Conservation (phyloP, 2,888 invertebrate species). For the Plagiodera versicolora region DNA sequence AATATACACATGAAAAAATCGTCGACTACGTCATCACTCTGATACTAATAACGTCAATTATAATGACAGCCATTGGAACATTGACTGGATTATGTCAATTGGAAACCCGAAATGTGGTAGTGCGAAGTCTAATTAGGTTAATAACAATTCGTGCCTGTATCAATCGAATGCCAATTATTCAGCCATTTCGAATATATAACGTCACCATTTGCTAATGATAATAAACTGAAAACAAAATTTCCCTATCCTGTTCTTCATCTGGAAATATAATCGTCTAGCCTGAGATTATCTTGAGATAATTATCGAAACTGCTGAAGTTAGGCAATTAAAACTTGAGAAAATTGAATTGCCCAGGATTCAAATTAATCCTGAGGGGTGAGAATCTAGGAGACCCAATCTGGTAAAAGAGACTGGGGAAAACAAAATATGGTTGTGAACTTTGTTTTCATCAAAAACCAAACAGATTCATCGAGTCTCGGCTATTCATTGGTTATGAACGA, state of each 20-base stretch:
- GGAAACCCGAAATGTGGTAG: too few species aligned
- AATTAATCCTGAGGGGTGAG: background rate
- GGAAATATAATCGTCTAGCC: background rate
- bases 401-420: background rate
- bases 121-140: too few species aligned
- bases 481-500: too few species aligned
- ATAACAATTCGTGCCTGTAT: too few species aligned
- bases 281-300: background rate
- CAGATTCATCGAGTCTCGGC: too few species aligned
- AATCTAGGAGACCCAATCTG: background rate
- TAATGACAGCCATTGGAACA: too few species aligned
- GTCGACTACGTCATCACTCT: too few species aligned
- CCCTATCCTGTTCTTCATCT: background rate
- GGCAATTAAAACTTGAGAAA: conserved; percentile 1
- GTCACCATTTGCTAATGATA: background rate
- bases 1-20: too few species aligned
- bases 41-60: too few species aligned
- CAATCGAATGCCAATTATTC: too few species aligned
- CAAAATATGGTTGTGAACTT: background rate
- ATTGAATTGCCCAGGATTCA: background rate
- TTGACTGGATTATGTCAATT: too few species aligned
- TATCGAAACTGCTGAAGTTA: background rate
- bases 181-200: too few species aligned
- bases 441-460: background rate
- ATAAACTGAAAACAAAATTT: background rate